Conservation (phyloP, 2,113 vertebrate species). For the Alces alces region DNA sequence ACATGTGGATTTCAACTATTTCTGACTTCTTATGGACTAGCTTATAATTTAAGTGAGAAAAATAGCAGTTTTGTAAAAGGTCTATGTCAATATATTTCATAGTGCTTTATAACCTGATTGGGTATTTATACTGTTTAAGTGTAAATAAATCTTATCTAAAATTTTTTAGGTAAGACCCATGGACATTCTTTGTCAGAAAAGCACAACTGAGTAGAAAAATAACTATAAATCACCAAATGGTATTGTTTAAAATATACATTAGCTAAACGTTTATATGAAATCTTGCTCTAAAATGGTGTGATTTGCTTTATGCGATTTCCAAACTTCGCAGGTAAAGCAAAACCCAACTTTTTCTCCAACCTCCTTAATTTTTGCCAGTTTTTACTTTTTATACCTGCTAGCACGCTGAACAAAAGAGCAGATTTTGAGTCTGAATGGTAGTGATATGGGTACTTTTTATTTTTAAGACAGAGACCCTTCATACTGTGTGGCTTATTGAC, state of each 20-base stretch:
- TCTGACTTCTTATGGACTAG: not conserved
- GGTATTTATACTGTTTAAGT: not conserved
- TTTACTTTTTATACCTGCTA: not conserved
- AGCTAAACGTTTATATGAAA: not conserved
- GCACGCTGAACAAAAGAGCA: not conserved
- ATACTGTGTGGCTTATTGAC: not conserved
- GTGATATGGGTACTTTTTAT: not conserved
- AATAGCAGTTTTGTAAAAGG: not conserved
- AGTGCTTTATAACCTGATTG: not conserved
- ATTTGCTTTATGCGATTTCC: not conserved
- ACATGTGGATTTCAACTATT: not conserved
- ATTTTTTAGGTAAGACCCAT: not conserved
- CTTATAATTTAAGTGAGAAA: not conserved
- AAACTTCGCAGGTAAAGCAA: not conserved
- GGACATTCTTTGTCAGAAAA: not conserved
- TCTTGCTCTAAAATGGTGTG: not conserved
- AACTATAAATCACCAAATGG: not conserved
- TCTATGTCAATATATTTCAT: not conserved
- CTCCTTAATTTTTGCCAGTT: not conserved
- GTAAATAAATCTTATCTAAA: not conserved
- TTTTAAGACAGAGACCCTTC: slow-evolving; percentile 1
- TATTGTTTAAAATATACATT: not conserved
- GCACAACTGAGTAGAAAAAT: not conserved
- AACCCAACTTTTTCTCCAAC: not conserved
- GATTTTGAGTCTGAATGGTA: not conserved